A percentile compares a stretch with the other conserved stretches of the same genome.
These are phyloP conservation scores for Pongo pygmaeus DNA, from an alignment of 2,113 vertebrate species.

Conservation along the genomic window DNA sequence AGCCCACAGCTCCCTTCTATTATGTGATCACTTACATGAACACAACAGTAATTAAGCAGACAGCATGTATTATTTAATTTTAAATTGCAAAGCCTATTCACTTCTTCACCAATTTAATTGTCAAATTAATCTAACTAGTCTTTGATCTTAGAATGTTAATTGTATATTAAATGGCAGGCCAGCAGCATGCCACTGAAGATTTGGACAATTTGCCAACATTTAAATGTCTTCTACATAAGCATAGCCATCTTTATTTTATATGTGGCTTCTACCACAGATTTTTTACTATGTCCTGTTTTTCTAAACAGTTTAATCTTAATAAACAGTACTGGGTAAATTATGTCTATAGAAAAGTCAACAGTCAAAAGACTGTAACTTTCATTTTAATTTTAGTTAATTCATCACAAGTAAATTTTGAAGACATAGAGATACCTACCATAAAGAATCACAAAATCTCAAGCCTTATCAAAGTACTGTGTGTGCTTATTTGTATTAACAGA, in stretches of 20 bases:
- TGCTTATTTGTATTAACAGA: constrained; percentile 7
- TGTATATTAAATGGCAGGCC: constrained; percentile 35
- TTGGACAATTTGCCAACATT: neutral
- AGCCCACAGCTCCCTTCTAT: constrained; percentile 29
- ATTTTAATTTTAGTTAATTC: constrained; percentile 36
- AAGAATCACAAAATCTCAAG: constrained; percentile 25
- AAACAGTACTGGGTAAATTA: constrained; percentile 14
- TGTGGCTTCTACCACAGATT: constrained; percentile 17
- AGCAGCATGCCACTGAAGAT: constrained; percentile 16
- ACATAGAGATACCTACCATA: neutral
- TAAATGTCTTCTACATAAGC: constrained; percentile 35
- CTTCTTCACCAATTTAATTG: constrained; percentile 28
- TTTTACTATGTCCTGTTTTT: neutral
- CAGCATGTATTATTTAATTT: constrained; percentile 57
- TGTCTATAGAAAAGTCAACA: constrained; percentile 29
- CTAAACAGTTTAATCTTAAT: constrained; percentile 5
- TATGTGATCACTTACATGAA: constrained; percentile 31
- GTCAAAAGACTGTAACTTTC: neutral
- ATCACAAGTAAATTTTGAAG: constrained; percentile 36
- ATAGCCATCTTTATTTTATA: constrained; percentile 21
- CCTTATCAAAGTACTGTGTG: neutral
- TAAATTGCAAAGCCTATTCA: constrained; percentile 51
- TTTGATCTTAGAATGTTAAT: constrained; percentile 40
- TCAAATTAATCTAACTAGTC: constrained; percentile 34
- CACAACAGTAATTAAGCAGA: constrained; percentile 45